phyloP scores from a whole-genome alignment of 92 coral and sea anemone genomes.

The Phenganax marumi region DNA sequence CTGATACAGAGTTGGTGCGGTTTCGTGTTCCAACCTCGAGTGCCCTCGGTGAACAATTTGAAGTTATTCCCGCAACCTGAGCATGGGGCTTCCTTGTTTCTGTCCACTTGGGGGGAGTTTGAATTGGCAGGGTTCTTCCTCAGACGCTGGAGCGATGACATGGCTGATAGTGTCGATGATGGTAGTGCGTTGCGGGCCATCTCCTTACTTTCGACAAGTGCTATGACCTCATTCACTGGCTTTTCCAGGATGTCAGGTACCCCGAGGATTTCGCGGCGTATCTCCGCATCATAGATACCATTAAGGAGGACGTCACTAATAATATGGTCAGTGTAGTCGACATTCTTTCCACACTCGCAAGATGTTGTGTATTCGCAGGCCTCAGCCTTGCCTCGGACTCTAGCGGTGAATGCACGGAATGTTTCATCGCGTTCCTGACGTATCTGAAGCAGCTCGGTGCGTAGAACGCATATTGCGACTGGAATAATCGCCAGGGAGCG shows the following conservation, averaged over 20 bases:
- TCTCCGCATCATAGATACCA: constrained; percentile 57
- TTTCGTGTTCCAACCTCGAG: constrained; percentile 10
- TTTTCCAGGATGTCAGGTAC: constrained; percentile 41
- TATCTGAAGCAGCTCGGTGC: constrained; percentile 61
- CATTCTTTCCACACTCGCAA: constrained; percentile 53
- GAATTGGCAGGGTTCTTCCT: background rate
- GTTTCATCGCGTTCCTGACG: constrained; percentile 60
- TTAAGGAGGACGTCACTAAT: constrained; percentile 56
- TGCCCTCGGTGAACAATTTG: constrained; percentile 13
- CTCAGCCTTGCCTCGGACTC: constrained; percentile 65
- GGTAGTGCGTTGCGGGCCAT: constrained; percentile 68
- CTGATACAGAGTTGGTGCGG: constrained; percentile 7
- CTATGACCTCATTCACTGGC: constrained; percentile 55
- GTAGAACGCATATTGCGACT: constrained; percentile 63
- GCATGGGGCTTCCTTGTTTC: background rate
- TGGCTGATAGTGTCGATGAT: constrained; percentile 55
- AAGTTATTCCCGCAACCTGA: background rate
- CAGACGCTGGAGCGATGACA: constrained; percentile 51
- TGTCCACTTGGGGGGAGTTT: background rate
- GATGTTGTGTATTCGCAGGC: constrained; percentile 53
- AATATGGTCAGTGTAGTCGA: constrained; percentile 58
- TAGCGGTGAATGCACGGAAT: constrained; percentile 62
- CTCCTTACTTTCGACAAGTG: constrained; percentile 62
- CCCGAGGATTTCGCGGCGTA: constrained; percentile 59
- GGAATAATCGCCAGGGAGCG: constrained; percentile 66